Conservation (phyloP, 2,888 invertebrate species). For the Arrhopalites spinosus region DNA sequence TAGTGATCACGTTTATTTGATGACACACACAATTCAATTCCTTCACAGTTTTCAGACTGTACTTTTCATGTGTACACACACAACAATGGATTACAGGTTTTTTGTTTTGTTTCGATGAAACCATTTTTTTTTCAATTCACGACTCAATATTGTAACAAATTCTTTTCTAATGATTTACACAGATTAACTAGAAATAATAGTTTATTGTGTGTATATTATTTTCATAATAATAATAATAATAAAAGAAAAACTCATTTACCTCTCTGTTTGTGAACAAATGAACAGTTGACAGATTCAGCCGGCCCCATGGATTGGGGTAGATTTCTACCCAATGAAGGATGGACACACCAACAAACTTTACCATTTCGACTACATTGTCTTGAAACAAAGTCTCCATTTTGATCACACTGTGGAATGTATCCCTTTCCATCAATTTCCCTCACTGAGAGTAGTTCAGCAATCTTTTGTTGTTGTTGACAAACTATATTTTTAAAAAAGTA, state of each 20-base stretch:
- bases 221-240: neutral
- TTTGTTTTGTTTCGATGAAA: neutral
- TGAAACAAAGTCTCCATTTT: conserved; percentile 70
- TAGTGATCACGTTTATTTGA: conserved; percentile 19
- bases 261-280: conserved; percentile 56
- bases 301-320: conserved; percentile 80
- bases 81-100: conserved; percentile 1
- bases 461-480: conserved; percentile 76
- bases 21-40: conserved; percentile 19
- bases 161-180: no score
- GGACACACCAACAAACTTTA: conserved; percentile 87
- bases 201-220: no score
- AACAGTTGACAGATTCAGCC: conserved; percentile 71
- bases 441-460: conserved; percentile 76
- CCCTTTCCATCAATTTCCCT: conserved; percentile 81
- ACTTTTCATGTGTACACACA: neutral
- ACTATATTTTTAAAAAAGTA: conserved; percentile 58
- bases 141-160: neutral
- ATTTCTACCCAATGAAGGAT: conserved; percentile 72
- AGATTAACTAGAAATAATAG: no score
- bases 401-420: conserved; percentile 79
- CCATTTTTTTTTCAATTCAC: neutral
- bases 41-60: neutral
- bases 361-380: conserved; percentile 83
- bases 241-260: neutral